Evolutionary conservation across 2,113 vertebrate species (phyloP), one percentile per base, ranked within the genome.

Genomic region (Mus musculus): DNA sequence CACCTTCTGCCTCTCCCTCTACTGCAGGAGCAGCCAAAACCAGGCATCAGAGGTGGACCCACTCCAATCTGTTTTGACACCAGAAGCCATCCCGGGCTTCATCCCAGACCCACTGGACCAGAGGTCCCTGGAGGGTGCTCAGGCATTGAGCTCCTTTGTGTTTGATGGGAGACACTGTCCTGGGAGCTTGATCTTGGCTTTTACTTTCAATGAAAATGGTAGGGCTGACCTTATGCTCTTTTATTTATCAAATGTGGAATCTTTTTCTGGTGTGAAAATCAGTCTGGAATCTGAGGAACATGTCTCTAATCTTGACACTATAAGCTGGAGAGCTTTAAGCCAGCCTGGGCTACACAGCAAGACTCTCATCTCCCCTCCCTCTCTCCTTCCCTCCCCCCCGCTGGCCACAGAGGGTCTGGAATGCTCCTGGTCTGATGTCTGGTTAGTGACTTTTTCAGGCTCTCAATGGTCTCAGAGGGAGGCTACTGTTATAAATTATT

Each of bases 181-280:
- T 7, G 7, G 69, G 89, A 30, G 36, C 72, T 36, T 28, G n/a
- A 30, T 28, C 56, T 42, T 56, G 13, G 6, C 36, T 65, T 54
- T 28, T 0, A 7, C 20, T 22, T 8, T 7, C 11, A 33, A 28
- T 14, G 59, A 30, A 52, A 73, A 42, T 0, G 4, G 4, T 33
- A 22, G 65, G 17, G 2, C 1, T 28, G 28, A 54, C 26, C 36
- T 49, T 5, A 20, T 36, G 80, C 14, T 65, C 72, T 11, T 0
- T 26, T 0, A 0, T 49, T 85, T 73, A 4, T 59, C 46, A 17
- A 49, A 54, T 2, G 0, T 24, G 71, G 63, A 71, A 3, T 33
- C 39, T 6, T 36, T 33, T 63, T 13, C 71, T 36, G 39, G 36
- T 1, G 7, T 56, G 77, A 56, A 69, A n/a, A 24, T 11, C 0